phyloP scores from a whole-genome alignment of 2,113 vertebrate genomes.

The Ondatra zibethicus region DNA sequence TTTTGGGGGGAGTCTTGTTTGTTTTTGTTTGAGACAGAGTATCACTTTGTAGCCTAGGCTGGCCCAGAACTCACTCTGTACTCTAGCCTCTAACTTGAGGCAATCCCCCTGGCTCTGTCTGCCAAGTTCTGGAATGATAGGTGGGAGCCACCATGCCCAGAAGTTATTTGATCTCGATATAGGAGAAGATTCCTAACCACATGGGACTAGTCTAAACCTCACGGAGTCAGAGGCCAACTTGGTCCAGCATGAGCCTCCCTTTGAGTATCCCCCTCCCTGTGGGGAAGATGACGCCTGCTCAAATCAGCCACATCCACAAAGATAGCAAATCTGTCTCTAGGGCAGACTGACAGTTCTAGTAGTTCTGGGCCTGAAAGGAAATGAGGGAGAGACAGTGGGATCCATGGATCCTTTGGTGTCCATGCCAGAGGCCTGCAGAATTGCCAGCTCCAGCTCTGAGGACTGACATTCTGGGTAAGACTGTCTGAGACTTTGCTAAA shows the following conservation, averaged over 20 bases:
- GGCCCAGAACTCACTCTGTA: background rate
- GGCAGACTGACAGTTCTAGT: background rate
- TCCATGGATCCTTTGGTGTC: fast-evolving
- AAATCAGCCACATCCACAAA: background rate
- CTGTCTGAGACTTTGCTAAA: fast-evolving
- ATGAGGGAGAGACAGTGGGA: fast-evolving
- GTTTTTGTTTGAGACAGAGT: background rate
- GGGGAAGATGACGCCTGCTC: fast-evolving
- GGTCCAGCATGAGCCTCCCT: background rate
- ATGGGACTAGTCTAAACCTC: no score
- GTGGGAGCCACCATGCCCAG: background rate
- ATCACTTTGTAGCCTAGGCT: background rate
- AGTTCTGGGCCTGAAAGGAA: background rate
- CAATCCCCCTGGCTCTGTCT: background rate
- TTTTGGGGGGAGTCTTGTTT: background rate
- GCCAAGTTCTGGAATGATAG: background rate
- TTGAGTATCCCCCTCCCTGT: fast-evolving
- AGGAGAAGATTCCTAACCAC: background rate
- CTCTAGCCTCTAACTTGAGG: background rate
- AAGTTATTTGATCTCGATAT: background rate
- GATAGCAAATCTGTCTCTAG: background rate
- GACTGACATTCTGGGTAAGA: fast-evolving
- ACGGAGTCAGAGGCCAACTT: fast-evolving
- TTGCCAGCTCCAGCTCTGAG: no score
- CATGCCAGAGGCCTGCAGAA: fast-evolving